Conservation (phyloP, 2,888 invertebrate species). For the Zaprionus lineosus region DNA sequence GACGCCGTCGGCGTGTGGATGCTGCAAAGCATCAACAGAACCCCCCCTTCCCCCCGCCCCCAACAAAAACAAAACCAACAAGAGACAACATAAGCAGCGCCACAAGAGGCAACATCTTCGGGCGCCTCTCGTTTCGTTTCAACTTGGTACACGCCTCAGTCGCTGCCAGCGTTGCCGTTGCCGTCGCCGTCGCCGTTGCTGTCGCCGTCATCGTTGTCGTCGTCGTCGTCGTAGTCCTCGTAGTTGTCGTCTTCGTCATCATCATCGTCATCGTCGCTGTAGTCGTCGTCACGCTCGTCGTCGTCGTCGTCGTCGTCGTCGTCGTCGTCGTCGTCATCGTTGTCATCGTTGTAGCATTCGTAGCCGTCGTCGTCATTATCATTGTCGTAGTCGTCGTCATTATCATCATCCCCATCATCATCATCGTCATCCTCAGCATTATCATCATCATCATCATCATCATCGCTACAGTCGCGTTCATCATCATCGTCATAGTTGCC, state of each 20-base stretch:
- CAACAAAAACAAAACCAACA: slow-evolving; percentile 14
- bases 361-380: background rate
- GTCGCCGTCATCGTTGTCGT: slow-evolving; percentile 3
- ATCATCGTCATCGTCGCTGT: slow-evolving; percentile 11
- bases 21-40: slow-evolving; percentile 44
- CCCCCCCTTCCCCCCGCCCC: no score
- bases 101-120: slow-evolving; percentile 41
- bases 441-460: background rate
- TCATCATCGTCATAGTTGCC: slow-evolving; percentile 5
- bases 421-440: background rate
- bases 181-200: background rate
- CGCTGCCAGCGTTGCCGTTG: background rate
- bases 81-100: slow-evolving; percentile 2
- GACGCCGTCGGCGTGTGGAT: slow-evolving; percentile 49
- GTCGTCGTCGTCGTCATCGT: slow-evolving; percentile 5
- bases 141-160: slow-evolving; percentile 19
- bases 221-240: background rate
- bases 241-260: slow-evolving; percentile 2
- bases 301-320: slow-evolving; percentile 1
- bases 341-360: background rate
- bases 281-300: background rate
- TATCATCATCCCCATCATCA: background rate
- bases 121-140: slow-evolving; percentile 31
- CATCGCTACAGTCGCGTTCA: no score
- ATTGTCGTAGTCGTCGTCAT: background rate